Conservation (phyloP, 2,113 vertebrate species). For the Aegypius monachus region DNA sequence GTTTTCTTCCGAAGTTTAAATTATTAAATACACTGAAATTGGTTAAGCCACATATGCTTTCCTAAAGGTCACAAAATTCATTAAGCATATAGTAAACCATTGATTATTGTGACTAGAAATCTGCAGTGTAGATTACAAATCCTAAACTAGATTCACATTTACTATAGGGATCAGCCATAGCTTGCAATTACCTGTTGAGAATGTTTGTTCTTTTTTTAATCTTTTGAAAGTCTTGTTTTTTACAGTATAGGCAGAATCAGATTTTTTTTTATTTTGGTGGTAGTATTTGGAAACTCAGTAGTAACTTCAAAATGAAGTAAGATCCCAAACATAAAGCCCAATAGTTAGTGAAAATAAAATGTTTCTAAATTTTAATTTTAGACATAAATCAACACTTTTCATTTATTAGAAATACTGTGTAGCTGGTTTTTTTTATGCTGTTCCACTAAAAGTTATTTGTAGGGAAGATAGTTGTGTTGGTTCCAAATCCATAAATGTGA, state of each 20-base stretch:
- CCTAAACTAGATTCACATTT: not conserved
- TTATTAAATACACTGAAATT: conserved; percentile 84
- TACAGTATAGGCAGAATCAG: conserved; percentile 38
- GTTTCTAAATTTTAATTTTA: not conserved
- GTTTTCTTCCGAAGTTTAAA: conserved; percentile 77
- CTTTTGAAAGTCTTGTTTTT: not conserved
- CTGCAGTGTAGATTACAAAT: not conserved
- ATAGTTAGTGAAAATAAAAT: not conserved
- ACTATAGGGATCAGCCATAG: not conserved
- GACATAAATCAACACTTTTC: not conserved
- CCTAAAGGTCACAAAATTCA: conserved; percentile 83
- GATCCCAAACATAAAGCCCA: not conserved
- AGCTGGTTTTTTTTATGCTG: not conserved
- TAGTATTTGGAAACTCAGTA: not conserved
- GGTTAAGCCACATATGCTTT: conserved; percentile 77
- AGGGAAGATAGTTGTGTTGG: not conserved
- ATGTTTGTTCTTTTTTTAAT: not conserved
- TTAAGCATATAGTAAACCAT: conserved; percentile 75
- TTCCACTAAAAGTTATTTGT: not conserved
- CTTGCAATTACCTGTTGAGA: conserved; percentile 36
- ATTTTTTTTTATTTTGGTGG: conserved; percentile 28
- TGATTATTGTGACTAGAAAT: conserved; percentile 68
- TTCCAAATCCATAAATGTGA: not conserved
- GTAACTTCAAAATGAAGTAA: not conserved
- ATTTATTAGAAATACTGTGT: not conserved